Percentiles rank a stretch among this genome's conserved stretches.
These are phyloP conservation scores for Melipona quadrifasciata DNA, from an alignment of 1,140 invertebrate species.

Conservation along the genomic window DNA sequence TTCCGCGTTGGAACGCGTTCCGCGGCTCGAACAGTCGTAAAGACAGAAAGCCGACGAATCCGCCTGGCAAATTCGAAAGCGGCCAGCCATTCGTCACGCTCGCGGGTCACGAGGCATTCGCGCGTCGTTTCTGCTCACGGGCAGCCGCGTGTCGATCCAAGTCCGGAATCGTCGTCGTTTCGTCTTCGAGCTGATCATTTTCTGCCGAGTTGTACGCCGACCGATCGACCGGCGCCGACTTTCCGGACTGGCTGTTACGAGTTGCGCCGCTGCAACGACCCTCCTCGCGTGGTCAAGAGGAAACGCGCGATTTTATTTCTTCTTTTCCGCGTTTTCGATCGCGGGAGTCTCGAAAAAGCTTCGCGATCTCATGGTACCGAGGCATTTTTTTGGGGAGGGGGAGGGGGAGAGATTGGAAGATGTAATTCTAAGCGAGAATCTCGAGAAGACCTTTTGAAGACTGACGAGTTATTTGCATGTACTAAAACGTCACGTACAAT, in stretches of 20 bases:
- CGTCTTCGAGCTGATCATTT: conserved; percentile 58
- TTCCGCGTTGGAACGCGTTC: conserved; percentile 68
- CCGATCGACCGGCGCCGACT: conserved; percentile 71
- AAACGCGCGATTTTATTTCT: neutral
- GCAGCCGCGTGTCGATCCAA: conserved; percentile 18
- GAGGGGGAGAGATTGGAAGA: too few species aligned
- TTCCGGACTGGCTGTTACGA: conserved; percentile 62
- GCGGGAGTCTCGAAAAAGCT: conserved; percentile 39
- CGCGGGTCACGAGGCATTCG: conserved; percentile 72
- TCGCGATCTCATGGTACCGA: conserved; percentile 26
- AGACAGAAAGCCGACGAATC: conserved; percentile 53
- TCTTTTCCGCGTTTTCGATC: conserved; percentile 44
- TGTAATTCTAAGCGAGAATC: too few species aligned
- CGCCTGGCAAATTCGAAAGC: conserved; percentile 56
- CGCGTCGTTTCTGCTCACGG: conserved; percentile 60
- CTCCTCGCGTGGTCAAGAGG: neutral
- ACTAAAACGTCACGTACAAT: too few species aligned
- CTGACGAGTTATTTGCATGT: too few species aligned
- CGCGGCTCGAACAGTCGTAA: conserved; percentile 59
- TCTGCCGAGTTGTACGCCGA: conserved; percentile 66
- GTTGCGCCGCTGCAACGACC: conserved; percentile 8
- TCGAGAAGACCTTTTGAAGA: too few species aligned
- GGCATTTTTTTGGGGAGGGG: too few species aligned
- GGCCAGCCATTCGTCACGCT: conserved; percentile 72
- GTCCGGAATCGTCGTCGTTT: neutral